Percentiles rank a stretch among this genome's conserved stretches.
phyloP scores from a whole-genome alignment of 2,888 invertebrate species.

The Agonum fuliginosum region DNA sequence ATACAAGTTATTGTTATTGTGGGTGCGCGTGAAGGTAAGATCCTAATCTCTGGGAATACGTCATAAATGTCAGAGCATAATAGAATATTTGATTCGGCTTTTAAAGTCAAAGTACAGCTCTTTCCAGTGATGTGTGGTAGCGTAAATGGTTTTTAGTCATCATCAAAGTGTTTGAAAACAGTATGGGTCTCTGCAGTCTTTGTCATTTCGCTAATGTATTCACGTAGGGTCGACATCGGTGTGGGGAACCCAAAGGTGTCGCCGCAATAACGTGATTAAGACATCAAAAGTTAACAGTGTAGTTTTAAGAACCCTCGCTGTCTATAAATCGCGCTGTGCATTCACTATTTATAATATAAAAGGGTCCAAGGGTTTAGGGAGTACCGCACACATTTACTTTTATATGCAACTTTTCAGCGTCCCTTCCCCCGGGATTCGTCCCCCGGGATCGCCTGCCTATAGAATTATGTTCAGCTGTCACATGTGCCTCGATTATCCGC shows the following conservation, averaged over 20 bases:
- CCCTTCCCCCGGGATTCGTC: background rate
- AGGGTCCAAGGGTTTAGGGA: slow-evolving; percentile 47
- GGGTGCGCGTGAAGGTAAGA: too few species aligned
- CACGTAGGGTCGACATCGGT: background rate
- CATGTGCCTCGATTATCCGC: slow-evolving; percentile 69
- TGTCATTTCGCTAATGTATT: slow-evolving; percentile 46
- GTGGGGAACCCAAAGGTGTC: background rate
- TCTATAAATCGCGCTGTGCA: slow-evolving; percentile 50
- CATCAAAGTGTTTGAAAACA: background rate
- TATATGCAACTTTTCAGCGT: slow-evolving; percentile 52
- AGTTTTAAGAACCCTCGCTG: slow-evolving; percentile 63
- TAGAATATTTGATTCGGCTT: too few species aligned
- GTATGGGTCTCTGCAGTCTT: background rate
- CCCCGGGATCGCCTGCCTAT: slow-evolving; percentile 57
- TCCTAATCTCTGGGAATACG: too few species aligned
- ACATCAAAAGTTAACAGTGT: slow-evolving; percentile 65
- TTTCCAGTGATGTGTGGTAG: too few species aligned
- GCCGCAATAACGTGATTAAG: slow-evolving; percentile 64
- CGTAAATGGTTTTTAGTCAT: too few species aligned
- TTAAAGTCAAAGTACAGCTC: too few species aligned
- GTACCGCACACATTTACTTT: slow-evolving; percentile 45
- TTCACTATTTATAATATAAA: slow-evolving; percentile 56
- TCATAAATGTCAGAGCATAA: too few species aligned
- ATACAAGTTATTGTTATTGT: too few species aligned
- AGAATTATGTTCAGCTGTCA: slow-evolving; percentile 69